phyloP scores from a whole-genome alignment of 2,888 invertebrate genomes.

The Acheta domesticus region DNA sequence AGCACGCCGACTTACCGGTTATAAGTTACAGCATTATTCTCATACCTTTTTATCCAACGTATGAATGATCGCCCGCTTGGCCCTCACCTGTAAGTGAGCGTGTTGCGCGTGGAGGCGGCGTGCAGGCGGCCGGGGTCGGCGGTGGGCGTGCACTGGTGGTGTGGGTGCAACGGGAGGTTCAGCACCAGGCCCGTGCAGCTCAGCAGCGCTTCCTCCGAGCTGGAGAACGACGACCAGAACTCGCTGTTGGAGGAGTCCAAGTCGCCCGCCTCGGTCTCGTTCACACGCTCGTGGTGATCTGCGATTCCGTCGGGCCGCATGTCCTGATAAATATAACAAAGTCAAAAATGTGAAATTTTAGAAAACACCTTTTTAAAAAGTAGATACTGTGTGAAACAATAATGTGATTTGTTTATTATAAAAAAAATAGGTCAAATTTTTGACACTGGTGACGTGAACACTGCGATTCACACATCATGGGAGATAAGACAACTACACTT shows the following conservation, averaged over 20 bases:
- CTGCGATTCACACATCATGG: no score
- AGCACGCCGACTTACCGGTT: no score
- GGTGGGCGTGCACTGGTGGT: conserved; percentile 53
- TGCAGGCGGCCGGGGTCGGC: conserved; percentile 48
- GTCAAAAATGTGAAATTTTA: background rate
- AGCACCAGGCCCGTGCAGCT: conserved; percentile 71
- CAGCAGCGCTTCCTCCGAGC: conserved; percentile 71
- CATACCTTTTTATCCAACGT: no score
- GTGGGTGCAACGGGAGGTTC: conserved; percentile 67
- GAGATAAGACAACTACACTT: no score
- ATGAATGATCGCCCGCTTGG: no score
- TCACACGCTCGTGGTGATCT: conserved; percentile 60
- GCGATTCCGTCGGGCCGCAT: conserved; percentile 62
- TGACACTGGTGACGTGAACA: no score
- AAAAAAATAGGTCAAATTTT: no score
- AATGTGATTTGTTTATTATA: no score
- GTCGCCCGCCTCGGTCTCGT: conserved; percentile 56
- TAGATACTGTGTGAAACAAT: no score
- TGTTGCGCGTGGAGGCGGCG: conserved; percentile 57
- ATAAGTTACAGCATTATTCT: no score
- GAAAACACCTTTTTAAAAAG: no score
- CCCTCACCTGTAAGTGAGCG: conserved; percentile 63
- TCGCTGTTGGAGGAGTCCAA: conserved; percentile 73
- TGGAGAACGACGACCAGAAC: conserved; percentile 78
- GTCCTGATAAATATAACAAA: conserved; percentile 47